These are phyloP conservation scores for Macrosteles quadrilineatus DNA, from an alignment of 1,140 invertebrate species.

Conservation along the genomic window DNA sequence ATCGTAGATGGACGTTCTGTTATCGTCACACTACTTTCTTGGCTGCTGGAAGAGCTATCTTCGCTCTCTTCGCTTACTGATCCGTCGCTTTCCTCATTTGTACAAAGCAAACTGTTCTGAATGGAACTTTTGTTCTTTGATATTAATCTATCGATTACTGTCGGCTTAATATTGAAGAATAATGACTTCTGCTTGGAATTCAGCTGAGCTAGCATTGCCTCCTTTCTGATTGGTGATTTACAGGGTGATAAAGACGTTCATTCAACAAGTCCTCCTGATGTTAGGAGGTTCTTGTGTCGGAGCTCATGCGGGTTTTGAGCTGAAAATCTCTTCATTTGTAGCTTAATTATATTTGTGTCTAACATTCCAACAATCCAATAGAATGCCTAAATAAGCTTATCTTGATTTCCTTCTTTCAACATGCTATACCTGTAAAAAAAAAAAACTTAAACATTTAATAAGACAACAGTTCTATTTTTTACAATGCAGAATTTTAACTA, in stretches of 20 bases:
- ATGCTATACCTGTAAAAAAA: no score
- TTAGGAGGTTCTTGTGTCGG: background rate
- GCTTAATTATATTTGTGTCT: no score
- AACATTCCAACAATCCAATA: no score
- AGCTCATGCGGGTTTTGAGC: background rate
- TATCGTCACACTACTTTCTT: background rate
- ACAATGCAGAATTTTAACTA: no score
- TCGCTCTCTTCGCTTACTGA: conserved; percentile 2
- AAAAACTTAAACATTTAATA: no score
- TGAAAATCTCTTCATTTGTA: background rate
- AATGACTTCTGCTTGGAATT: conserved; percentile 20
- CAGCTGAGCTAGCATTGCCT: conserved; percentile 20
- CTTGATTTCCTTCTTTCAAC: no score
- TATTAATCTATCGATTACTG: conserved; percentile 28
- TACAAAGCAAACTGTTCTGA: background rate
- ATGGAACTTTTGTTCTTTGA: conserved; percentile 29
- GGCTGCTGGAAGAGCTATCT: background rate
- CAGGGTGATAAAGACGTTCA: background rate
- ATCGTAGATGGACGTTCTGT: background rate
- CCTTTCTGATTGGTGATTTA: background rate
- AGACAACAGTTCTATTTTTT: no score
- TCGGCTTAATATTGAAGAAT: conserved; percentile 20
- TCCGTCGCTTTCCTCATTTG: conserved; percentile 13
- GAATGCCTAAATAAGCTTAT: no score
- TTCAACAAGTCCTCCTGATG: background rate